A percentile compares a stretch with the other conserved stretches of the same genome.
Conservation (phyloP, 2,113 vertebrate species). For the Otocyon megalotis region DNA sequence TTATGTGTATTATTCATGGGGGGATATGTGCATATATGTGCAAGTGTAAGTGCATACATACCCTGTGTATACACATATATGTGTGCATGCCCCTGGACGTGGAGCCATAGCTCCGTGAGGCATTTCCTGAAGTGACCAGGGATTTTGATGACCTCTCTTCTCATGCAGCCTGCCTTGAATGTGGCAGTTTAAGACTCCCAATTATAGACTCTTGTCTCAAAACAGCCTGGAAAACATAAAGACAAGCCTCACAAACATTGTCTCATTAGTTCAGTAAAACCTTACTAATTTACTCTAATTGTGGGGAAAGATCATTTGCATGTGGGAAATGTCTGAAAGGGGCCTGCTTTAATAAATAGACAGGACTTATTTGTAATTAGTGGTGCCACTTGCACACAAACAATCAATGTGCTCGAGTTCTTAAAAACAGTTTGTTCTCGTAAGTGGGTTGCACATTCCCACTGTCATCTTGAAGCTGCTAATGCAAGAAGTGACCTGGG, state of each 20-base stretch:
- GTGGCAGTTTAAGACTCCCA: conserved; percentile 66
- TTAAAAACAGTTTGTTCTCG: conserved; percentile 74
- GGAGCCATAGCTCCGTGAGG: neutral
- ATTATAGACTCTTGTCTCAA: conserved; percentile 74
- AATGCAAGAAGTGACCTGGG: conserved; percentile 36
- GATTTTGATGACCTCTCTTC: conserved; percentile 31
- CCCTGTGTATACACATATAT: neutral
- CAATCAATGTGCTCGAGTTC: conserved; percentile 69
- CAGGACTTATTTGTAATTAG: conserved; percentile 77
- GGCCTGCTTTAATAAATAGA: conserved; percentile 79
- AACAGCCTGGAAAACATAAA: conserved; percentile 69
- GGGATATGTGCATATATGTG: neutral
- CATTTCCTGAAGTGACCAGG: neutral
- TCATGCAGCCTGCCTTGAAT: conserved; percentile 15
- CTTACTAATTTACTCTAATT: conserved; percentile 82
- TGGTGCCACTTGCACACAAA: conserved; percentile 52
- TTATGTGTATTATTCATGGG: neutral
- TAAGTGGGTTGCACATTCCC: conserved; percentile 53
- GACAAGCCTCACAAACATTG: conserved; percentile 77
- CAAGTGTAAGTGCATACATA: neutral
- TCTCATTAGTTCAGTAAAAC: conserved; percentile 83
- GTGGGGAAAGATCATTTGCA: conserved; percentile 75
- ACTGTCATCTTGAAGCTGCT: conserved; percentile 55
- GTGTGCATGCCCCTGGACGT: neutral
- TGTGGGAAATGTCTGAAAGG: conserved; percentile 72